These are phyloP conservation scores for Nanorana parkeri DNA, from an alignment of 2,113 vertebrate species.

Conservation along the genomic window DNA sequence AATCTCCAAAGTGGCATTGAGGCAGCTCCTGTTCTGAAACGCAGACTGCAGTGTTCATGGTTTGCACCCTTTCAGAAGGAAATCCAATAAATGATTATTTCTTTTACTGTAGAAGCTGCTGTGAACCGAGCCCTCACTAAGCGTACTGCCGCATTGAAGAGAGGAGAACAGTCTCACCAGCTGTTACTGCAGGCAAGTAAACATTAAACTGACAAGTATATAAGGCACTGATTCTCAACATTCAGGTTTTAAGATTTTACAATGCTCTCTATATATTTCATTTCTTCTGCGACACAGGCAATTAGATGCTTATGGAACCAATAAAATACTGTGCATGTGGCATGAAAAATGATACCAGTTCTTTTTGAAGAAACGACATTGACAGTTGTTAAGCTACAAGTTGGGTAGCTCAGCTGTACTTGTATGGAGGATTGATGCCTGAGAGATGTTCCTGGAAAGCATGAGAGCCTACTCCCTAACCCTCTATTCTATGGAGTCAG, in stretches of 20 bases:
- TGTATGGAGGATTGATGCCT: constrained; percentile 11
- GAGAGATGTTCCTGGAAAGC: constrained; percentile 47
- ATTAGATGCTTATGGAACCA: too few relatives aligned
- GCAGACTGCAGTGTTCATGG: background rate
- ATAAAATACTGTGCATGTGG: constrained; percentile 17
- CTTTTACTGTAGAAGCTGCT: constrained; percentile 47
- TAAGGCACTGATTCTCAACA: background rate
- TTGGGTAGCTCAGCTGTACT: constrained; percentile 17
- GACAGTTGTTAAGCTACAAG: constrained; percentile 32
- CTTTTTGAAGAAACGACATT: constrained; percentile 6
- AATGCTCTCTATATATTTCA: too few relatives aligned
- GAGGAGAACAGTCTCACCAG: constrained; percentile 40
- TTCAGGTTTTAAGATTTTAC: background rate
- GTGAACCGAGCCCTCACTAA: constrained; percentile 27
- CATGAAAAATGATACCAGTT: background rate
- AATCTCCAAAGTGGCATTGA: constrained; percentile 13
- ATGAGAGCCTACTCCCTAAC: background rate
- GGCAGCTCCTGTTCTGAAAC: constrained; percentile 2
- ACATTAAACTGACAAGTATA: constrained; percentile 8
- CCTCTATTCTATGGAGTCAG: background rate
- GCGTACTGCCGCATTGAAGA: constrained; percentile 41
- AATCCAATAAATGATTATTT: constrained; percentile 46
- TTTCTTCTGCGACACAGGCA: too few relatives aligned
- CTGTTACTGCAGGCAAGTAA: constrained; percentile 54
- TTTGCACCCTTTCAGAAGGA: constrained; percentile 5